phyloP scores from a whole-genome alignment of 2,113 vertebrate species.

The Podocnemis expansa region DNA sequence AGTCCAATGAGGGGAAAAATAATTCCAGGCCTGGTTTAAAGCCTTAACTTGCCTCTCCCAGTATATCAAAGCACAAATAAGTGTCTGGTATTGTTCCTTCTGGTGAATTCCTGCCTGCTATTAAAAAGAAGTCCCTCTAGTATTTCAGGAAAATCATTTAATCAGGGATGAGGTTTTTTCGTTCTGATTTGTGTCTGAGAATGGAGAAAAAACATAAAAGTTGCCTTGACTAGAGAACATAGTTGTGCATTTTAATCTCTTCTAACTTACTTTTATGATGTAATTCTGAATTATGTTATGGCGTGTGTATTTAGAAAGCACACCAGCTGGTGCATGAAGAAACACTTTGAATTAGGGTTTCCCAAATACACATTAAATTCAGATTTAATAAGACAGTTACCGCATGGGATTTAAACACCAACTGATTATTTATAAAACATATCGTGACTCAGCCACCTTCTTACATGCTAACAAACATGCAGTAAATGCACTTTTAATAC shows the following conservation, averaged over 20 bases:
- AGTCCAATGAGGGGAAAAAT: neutral
- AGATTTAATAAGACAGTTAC: slow-evolving; percentile 77
- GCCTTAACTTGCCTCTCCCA: neutral
- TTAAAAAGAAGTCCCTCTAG: neutral
- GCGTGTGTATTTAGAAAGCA: slow-evolving; percentile 60
- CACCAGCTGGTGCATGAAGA: slow-evolving; percentile 70
- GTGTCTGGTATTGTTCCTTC: neutral
- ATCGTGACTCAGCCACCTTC: rapidly evolving
- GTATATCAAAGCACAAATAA: neutral
- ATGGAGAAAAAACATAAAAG: slow-evolving; percentile 60
- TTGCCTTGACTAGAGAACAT: slow-evolving; percentile 50
- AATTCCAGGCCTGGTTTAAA: neutral
- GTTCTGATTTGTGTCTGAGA: slow-evolving; percentile 56
- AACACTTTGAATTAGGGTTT: slow-evolving; percentile 73
- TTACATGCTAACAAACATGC: rapidly evolving
- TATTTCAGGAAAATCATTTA: neutral
- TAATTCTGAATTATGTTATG: slow-evolving; percentile 67
- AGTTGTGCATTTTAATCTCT: slow-evolving; percentile 55
- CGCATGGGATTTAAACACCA: slow-evolving; percentile 69
- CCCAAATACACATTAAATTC: slow-evolving; percentile 74
- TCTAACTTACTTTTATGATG: slow-evolving; percentile 57
- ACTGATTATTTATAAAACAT: slow-evolving; percentile 54
- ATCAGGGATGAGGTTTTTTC: neutral
- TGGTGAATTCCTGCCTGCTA: neutral
- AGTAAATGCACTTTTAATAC: neutral